phyloP scores from a whole-genome alignment of 2,888 invertebrate genomes.

The Stegophylla sp. region DNA sequence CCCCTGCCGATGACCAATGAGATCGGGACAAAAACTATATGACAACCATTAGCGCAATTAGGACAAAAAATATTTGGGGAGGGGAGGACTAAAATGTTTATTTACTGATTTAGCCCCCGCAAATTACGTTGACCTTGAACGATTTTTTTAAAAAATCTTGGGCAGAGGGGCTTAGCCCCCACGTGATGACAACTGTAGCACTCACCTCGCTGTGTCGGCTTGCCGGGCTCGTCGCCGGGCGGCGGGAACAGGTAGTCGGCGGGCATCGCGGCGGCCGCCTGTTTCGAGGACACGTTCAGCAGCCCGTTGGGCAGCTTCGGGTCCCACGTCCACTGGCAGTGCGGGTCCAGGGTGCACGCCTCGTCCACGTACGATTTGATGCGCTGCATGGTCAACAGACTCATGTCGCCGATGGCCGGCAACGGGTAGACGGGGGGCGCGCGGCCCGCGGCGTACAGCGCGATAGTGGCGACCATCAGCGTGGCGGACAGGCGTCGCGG shows the following conservation, averaged over 20 bases:
- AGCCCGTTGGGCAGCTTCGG: not conserved
- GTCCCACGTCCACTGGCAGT: constrained; percentile 54
- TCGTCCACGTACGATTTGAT: constrained; percentile 54
- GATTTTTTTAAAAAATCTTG: too few species aligned
- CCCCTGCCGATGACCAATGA: too few species aligned
- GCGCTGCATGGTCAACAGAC: constrained; percentile 47
- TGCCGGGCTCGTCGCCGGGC: constrained; percentile 19
- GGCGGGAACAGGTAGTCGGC: constrained; percentile 39
- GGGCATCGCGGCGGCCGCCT: constrained; percentile 15
- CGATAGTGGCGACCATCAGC: not conserved
- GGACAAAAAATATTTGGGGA: too few species aligned
- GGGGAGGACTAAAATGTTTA: too few species aligned
- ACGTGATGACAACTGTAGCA: too few species aligned
- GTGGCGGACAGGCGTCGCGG: not conserved
- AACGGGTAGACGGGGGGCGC: not conserved
- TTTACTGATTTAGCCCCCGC: too few species aligned
- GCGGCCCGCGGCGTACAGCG: constrained; percentile 8
- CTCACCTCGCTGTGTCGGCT: constrained; percentile 34
- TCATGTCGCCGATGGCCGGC: constrained; percentile 30
- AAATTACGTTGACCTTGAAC: too few species aligned
- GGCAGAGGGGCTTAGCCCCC: too few species aligned
- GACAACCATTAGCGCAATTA: too few species aligned
- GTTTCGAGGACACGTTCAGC: constrained; percentile 34
- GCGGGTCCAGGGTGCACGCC: constrained; percentile 48
- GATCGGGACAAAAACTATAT: too few species aligned